Base-by-base conservation (phyloP, 2,797 vertebrate species). In the Staurois parvus region DNA sequence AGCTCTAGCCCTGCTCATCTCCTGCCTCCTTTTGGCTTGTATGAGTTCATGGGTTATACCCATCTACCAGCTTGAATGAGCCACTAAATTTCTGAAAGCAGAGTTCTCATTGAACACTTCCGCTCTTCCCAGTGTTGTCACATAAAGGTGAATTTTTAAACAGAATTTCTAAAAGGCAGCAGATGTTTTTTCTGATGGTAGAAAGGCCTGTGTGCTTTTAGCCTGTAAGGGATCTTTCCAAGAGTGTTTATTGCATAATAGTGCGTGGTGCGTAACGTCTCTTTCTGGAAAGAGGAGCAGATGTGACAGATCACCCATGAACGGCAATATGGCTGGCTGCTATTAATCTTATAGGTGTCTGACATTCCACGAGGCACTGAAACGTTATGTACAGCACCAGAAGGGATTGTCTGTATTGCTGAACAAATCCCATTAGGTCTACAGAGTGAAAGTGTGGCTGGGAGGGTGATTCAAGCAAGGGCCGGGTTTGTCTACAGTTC, bases 261-360 rank as follows among this genome's bases (percentile, higher is more conserved):
- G 37, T 73, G n/a, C 72, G 9, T 73, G 34, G 62, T 24, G 45
- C 12, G 19, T 76, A 34, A 9, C n/a, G 19, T 15, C 21, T 30
- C 62, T 19, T 24, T 17, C 37, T 21, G 40, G 32, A 77, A 66
- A 29, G 10, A 48, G 66, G 21, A 79, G 64, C 67, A 59, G 67
- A 72, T 56, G 78, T 80, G 66, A 26, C 45, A 72, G 34, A 69
- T 70, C 29, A n/a, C 15, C 67, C 45, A 37, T 70, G 69, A 56
- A 26, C 21, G 10, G 3, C 37, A 45, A 45, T 45, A 26, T 32
- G 8, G 42, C 67, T 4, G 67, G 29, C 21, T 42, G 40, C 15
- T 24, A 13, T 56, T 52, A 32, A 37, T 37, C 45, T 26, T 42
- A 19, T 30, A 48, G 28, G 42, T 72, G 68, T 32, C 67, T 79